Evolutionary conservation across 2,888 invertebrate genomes (phyloP).

Genomic region (Agapostemon virescens): DNA sequence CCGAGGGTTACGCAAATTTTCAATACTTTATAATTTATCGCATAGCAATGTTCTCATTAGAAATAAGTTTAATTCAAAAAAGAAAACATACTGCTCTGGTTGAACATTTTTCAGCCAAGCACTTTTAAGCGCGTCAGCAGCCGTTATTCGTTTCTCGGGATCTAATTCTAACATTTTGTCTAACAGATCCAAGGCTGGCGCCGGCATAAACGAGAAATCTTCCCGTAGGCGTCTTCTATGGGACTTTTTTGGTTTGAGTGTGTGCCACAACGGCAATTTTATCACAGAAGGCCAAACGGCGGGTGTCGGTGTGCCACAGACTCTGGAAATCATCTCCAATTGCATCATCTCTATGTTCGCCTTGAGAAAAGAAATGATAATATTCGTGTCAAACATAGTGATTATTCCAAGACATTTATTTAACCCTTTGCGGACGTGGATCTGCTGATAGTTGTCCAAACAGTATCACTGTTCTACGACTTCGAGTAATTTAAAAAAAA

Average conservation of each 20-base stretch:
- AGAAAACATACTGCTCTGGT: conserved; percentile 90
- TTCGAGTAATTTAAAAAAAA: no score
- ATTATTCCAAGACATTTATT: not conserved
- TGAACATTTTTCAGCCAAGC: conserved; percentile 95
- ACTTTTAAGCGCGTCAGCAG: conserved; percentile 95
- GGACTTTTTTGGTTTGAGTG: conserved; percentile 93
- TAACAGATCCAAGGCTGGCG: conserved; percentile 92
- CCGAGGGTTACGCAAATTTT: not conserved
- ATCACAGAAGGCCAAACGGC: conserved; percentile 98
- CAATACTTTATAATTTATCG: conserved; percentile 21
- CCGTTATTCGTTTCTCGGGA: conserved; percentile 95
- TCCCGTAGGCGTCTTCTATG: conserved; percentile 94
- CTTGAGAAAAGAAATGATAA: conserved; percentile 79
- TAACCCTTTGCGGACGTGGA: no score
- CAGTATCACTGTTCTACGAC: no score
- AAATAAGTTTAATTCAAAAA: conserved; percentile 31
- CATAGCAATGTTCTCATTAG: conserved; percentile 11
- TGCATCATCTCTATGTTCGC: conserved; percentile 96
- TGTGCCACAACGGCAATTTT: conserved; percentile 94
- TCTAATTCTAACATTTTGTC: conserved; percentile 98
- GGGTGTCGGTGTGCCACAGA: conserved; percentile 97
- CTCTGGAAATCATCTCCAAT: conserved; percentile 94
- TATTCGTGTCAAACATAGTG: not conserved
- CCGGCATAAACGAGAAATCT: conserved; percentile 96
- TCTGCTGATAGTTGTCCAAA: no score